phyloP scores from a whole-genome alignment of 1,140 invertebrate species.

The Euura lappo region DNA sequence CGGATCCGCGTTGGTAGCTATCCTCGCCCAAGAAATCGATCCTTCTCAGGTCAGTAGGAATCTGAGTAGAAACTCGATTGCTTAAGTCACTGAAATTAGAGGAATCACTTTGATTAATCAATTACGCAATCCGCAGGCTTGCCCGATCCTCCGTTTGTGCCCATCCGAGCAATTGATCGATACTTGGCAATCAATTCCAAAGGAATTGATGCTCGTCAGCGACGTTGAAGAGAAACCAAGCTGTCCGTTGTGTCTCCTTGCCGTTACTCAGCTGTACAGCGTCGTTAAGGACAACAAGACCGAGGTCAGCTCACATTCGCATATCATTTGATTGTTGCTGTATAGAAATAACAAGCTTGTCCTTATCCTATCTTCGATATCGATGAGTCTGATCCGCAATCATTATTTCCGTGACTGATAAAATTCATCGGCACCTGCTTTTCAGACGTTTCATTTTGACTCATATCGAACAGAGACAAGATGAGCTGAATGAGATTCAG shows the following conservation, averaged over 20 bases:
- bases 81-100: too few relatives aligned
- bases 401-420: too few relatives aligned
- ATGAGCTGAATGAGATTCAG: too few relatives aligned
- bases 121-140: conserved; percentile 59
- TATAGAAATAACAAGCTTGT: not conserved
- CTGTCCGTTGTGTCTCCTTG: conserved; percentile 84
- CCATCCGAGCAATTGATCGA: conserved; percentile 53
- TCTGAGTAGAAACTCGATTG: conserved; percentile 8
- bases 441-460: too few relatives aligned
- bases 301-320: conserved; percentile 61
- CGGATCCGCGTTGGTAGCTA: conserved; percentile 75
- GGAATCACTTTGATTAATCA: not conserved
- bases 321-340: not conserved
- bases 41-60: conserved; percentile 69
- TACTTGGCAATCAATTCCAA: conserved; percentile 44
- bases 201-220: conserved; percentile 61
- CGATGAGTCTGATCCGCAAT: too few relatives aligned
- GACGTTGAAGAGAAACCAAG: conserved; percentile 64
- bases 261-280: conserved; percentile 73
- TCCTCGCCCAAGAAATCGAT: conserved; percentile 83
- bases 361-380: not conserved
- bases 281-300: conserved; percentile 74
- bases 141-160: conserved; percentile 67
- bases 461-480: too few relatives aligned
- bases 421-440: too few relatives aligned